Conservation (phyloP, 2,797 vertebrate species). For the Dallia pectoralis region DNA sequence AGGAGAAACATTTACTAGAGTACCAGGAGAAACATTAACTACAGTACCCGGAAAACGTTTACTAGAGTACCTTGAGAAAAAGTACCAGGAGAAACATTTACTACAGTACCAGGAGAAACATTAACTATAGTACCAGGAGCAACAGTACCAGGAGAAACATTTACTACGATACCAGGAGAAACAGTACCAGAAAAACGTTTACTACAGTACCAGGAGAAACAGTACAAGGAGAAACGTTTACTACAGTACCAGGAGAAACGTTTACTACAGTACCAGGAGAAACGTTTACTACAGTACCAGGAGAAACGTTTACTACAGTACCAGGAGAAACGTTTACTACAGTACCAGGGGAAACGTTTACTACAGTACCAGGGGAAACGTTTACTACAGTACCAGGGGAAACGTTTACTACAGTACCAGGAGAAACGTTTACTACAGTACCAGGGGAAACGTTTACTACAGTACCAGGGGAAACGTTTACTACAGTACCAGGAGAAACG, state of each 20-base stretch:
- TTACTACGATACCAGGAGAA: not conserved
- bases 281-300: not conserved
- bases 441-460: constrained; percentile 2
- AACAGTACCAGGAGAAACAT: not conserved
- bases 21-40: not conserved
- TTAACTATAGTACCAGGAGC: too few species aligned
- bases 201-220: not conserved
- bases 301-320: constrained; percentile 16
- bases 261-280: too few species aligned
- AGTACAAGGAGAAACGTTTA: too few species aligned
- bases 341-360: not conserved
- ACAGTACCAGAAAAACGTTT: too few species aligned
- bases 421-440: not conserved
- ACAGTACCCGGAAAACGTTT: not conserved
- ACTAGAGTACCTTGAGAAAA: too few species aligned
- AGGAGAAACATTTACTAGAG: constrained; percentile 1
- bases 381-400: not conserved
- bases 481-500: not conserved
- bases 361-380: too few species aligned
- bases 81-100: not conserved
- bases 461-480: too few species aligned
- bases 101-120: not conserved
- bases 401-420: too few species aligned
- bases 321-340: too few species aligned
- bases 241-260: not conserved